Percentiles rank a stretch among this genome's conserved stretches.
Conservation (phyloP, 2,113 vertebrate genomes). For the Apodemus sylvaticus region DNA sequence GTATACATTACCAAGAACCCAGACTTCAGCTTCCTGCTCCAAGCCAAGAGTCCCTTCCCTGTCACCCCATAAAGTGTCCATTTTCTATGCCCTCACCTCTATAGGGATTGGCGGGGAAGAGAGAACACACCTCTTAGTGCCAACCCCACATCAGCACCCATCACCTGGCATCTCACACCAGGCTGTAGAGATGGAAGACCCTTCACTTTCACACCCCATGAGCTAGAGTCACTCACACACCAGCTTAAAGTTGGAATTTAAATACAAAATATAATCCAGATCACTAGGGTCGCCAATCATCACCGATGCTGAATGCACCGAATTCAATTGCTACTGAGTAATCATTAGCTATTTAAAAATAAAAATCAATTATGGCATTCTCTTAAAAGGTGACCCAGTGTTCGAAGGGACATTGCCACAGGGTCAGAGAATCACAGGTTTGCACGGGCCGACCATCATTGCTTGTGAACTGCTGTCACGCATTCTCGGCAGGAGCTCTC, state of each 20-base stretch:
- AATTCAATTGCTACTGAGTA: background rate
- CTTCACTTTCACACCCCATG: fast-evolving
- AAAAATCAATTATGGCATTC: background rate
- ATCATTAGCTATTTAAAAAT: background rate
- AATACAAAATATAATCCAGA: background rate
- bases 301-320: background rate
- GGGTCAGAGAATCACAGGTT: slow-evolving; percentile 83
- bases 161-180: fast-evolving
- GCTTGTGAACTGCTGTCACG: slow-evolving; percentile 82
- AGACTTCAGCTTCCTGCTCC: background rate
- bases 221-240: background rate
- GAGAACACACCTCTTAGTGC: background rate
- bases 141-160: fast-evolving
- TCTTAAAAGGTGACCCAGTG: slow-evolving; percentile 33
- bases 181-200: fast-evolving
- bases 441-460: slow-evolving; percentile 78
- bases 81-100: background rate
- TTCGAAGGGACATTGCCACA: slow-evolving; percentile 76
- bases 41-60: too few species aligned
- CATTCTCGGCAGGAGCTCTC: slow-evolving; percentile 89
- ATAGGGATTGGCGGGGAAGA: background rate
- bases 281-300: background rate
- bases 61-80: background rate
- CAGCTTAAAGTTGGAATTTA: background rate
- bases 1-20: background rate